Evolutionary conservation across 1,140 invertebrate genomes (phyloP).

Genomic region (Heliothis virescens): DNA sequence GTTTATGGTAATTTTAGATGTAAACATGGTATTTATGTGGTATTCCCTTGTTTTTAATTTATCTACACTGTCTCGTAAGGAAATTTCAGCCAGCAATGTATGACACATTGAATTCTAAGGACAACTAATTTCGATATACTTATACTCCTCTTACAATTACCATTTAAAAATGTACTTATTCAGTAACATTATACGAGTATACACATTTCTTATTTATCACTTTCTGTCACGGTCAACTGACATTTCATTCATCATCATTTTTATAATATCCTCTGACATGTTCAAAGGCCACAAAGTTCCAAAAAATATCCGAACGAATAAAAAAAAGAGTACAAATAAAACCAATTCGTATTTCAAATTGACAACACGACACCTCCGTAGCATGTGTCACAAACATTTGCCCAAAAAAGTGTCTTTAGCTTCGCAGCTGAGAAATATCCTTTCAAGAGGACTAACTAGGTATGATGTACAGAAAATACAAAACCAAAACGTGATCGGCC

Average conservation of each 20-base stretch:
- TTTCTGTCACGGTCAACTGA: too few species aligned
- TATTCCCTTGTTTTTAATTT: too few species aligned
- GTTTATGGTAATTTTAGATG: not conserved
- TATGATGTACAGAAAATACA: conserved; percentile 44
- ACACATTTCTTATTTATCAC: too few species aligned
- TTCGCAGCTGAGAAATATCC: conserved; percentile 31
- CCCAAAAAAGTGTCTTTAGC: conserved; percentile 15
- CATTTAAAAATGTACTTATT: too few species aligned
- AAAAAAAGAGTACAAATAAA: not conserved
- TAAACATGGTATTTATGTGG: not conserved
- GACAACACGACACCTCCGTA: conserved; percentile 22
- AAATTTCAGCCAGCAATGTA: too few species aligned
- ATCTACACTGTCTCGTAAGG: too few species aligned
- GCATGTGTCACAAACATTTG: conserved; percentile 34
- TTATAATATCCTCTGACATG: not conserved
- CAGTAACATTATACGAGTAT: too few species aligned
- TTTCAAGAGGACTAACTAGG: conserved; percentile 38
- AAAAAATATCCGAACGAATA: conserved; percentile 1
- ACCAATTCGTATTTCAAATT: conserved; percentile 4
- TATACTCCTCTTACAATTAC: too few species aligned
- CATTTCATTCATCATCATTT: not conserved
- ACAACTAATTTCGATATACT: too few species aligned
- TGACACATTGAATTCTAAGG: too few species aligned
- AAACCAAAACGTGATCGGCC: conserved; percentile 43
- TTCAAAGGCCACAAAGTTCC: not conserved